Conservation (phyloP, 2,113 vertebrate species). For the Phylloscopus trochilus region DNA sequence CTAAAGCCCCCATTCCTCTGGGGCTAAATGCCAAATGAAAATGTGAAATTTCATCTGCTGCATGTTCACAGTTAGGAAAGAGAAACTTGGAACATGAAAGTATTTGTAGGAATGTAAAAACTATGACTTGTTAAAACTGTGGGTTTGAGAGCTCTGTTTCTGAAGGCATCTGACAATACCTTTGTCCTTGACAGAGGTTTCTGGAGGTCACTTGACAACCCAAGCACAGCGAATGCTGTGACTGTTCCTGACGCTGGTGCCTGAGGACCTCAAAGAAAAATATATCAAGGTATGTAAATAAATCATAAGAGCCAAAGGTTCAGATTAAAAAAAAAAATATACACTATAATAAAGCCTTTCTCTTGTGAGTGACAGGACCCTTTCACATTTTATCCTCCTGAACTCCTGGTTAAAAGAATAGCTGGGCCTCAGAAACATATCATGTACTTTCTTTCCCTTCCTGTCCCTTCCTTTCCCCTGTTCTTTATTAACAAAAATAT, state of each 20-base stretch:
- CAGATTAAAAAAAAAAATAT: not conserved
- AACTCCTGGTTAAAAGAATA: not conserved
- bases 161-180: not conserved
- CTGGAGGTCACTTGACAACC: not conserved
- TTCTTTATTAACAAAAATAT: slow-evolving; percentile 54
- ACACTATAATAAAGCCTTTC: not conserved
- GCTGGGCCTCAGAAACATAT: not conserved
- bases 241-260: not conserved
- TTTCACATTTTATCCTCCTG: not conserved
- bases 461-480: not conserved
- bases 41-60: not conserved
- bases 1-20: not conserved
- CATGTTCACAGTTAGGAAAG: not conserved
- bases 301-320: not conserved
- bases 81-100: not conserved
- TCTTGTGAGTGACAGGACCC: not conserved
- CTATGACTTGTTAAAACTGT: not conserved
- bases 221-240: not conserved
- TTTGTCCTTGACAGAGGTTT: not conserved
- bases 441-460: not conserved
- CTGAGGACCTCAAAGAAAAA: slow-evolving; percentile 3
- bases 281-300: slow-evolving; percentile 31
- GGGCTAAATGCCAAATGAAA: not conserved
- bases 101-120: not conserved
- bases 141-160: not conserved